Percentiles rank a stretch among this genome's conserved stretches.
These are phyloP conservation scores for Peromyscus polionotus DNA, from an alignment of 2,113 vertebrate genomes.

Conservation along the genomic window DNA sequence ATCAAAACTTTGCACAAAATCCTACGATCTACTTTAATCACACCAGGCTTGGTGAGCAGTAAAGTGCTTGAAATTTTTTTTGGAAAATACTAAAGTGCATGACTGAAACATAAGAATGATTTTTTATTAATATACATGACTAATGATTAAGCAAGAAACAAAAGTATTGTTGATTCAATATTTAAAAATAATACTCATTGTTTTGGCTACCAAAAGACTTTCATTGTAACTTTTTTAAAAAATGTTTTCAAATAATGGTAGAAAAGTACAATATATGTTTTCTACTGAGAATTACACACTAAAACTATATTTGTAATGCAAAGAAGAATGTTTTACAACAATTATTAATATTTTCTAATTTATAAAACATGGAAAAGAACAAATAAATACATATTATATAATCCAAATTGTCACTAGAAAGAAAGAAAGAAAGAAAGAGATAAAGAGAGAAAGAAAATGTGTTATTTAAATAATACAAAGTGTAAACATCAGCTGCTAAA, in stretches of 20 bases:
- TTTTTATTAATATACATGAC: constrained; percentile 65
- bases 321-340: constrained; percentile 15
- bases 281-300: constrained; percentile 42
- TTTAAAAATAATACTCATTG: constrained; percentile 68
- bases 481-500: constrained; percentile 15
- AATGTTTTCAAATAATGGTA: constrained; percentile 65
- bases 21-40: constrained; percentile 62
- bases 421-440: not conserved
- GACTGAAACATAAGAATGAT: constrained; percentile 67
- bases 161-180: constrained; percentile 64
- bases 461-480: constrained; percentile 47
- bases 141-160: constrained; percentile 45
- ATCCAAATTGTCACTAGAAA: constrained; percentile 15
- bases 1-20: constrained; percentile 42
- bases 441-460: not conserved
- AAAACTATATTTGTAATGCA: constrained; percentile 44
- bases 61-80: constrained; percentile 63
- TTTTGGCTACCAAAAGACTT: constrained; percentile 68
- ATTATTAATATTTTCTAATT: constrained; percentile 56
- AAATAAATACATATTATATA: not conserved
- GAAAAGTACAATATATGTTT: constrained; percentile 60
- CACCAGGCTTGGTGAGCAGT: constrained; percentile 41
- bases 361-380: constrained; percentile 54
- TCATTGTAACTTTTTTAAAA: constrained; percentile 60
- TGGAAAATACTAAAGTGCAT: constrained; percentile 53